A percentile compares a stretch with the other conserved stretches of the same genome.
Conservation (phyloP, 2,888 invertebrate genomes). For the Epinotia nisella region DNA sequence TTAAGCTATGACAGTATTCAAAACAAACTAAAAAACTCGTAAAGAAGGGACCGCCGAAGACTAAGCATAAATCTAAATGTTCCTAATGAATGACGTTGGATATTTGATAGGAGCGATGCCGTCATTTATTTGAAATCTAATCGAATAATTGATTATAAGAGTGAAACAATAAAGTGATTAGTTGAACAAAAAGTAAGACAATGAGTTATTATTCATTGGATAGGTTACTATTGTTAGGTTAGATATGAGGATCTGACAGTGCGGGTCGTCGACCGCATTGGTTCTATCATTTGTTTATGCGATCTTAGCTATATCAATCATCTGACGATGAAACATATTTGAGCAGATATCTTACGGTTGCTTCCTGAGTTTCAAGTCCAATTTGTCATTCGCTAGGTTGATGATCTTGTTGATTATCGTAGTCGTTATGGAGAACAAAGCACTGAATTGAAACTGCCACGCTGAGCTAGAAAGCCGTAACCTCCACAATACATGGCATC, state of each 20-base stretch:
- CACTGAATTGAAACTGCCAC: background rate
- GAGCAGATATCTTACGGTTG: constrained; percentile 68
- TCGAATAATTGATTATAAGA: constrained; percentile 83
- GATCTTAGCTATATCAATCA: constrained; percentile 77
- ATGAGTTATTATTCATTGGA: constrained; percentile 81
- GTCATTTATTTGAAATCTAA: constrained; percentile 80
- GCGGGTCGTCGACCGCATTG: constrained; percentile 70
- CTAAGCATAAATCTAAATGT: constrained; percentile 49
- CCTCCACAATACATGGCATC: background rate
- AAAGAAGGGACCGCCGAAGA: constrained; percentile 42
- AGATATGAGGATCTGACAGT: constrained; percentile 70
- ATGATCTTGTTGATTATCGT: constrained; percentile 21
- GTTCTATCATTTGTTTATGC: constrained; percentile 80
- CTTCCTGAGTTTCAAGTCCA: constrained; percentile 66
- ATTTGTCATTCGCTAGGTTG: constrained; percentile 63
- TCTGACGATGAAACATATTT: constrained; percentile 75
- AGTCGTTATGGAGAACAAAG: constrained; percentile 21
- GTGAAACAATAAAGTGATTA: constrained; percentile 84
- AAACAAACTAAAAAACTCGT: constrained; percentile 40
- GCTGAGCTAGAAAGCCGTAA: background rate
- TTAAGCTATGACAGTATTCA: constrained; percentile 38
- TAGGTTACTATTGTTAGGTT: constrained; percentile 76
- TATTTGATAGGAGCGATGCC: constrained; percentile 71
- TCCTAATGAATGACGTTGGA: constrained; percentile 70
- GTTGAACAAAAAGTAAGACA: constrained; percentile 83